Conservation (phyloP, 92 coral and sea anemone species). For the Montipora capitata region DNA sequence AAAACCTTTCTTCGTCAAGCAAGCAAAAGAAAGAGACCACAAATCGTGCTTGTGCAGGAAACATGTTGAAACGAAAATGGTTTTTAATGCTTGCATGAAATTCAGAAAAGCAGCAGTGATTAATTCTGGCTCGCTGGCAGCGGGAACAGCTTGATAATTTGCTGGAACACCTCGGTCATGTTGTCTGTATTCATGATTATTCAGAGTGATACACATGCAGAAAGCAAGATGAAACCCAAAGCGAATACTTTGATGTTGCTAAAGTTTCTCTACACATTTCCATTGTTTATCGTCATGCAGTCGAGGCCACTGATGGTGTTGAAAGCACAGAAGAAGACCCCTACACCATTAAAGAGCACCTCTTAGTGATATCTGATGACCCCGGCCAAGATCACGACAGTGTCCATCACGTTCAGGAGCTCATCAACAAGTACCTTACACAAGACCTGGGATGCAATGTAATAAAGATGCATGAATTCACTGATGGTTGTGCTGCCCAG, state of each 20-base stretch:
- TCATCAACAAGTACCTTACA: slow-evolving; percentile 34
- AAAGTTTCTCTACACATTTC: slow-evolving; percentile 55
- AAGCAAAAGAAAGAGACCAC: slow-evolving; percentile 43
- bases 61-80: slow-evolving; percentile 57
- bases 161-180: slow-evolving; percentile 56
- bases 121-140: slow-evolving; percentile 68
- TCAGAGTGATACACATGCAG: too few species aligned
- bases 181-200: slow-evolving; percentile 38
- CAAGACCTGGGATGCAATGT: slow-evolving; percentile 17
- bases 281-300: slow-evolving; percentile 54
- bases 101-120: slow-evolving; percentile 29
- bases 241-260: slow-evolving; percentile 64
- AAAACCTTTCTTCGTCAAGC: slow-evolving; percentile 58
- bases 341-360: slow-evolving; percentile 44
- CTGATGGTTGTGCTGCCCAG: slow-evolving; percentile 73
- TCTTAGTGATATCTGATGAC: slow-evolving; percentile 49
- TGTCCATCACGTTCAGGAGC: slow-evolving; percentile 35
- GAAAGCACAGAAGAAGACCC: slow-evolving; percentile 63
- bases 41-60: slow-evolving; percentile 64
- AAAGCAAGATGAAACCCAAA: slow-evolving; percentile 64
- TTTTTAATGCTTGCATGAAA: slow-evolving; percentile 50
- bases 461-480: slow-evolving; percentile 41
- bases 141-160: slow-evolving; percentile 69
- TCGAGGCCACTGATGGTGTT: slow-evolving; percentile 31
- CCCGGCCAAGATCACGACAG: slow-evolving; percentile 26